phyloP scores from a whole-genome alignment of 1,140 invertebrate species.

The Planococcus citri region DNA sequence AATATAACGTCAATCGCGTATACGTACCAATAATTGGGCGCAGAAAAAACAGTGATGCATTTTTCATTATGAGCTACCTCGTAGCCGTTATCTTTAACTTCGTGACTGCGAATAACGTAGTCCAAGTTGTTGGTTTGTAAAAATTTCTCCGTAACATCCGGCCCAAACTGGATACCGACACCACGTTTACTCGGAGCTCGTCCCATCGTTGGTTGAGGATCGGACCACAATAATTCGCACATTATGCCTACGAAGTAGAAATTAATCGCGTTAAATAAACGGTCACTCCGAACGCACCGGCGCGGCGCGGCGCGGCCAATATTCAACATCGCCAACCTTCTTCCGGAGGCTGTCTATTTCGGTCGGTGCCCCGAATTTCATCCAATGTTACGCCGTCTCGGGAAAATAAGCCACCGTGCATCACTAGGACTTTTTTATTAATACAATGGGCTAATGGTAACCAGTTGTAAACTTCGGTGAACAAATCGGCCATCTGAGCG shows the following conservation, averaged over 20 bases:
- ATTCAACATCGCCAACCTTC: constrained; percentile 57
- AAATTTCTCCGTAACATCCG: constrained; percentile 87
- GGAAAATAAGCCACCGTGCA: constrained; percentile 90
- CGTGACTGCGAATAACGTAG: constrained; percentile 92
- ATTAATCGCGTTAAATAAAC: not conserved
- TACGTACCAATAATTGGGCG: constrained; percentile 97
- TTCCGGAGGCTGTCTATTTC: constrained; percentile 93
- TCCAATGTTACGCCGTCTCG: constrained; percentile 80
- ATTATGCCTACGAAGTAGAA: constrained; percentile 51
- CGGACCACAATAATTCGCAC: constrained; percentile 97
- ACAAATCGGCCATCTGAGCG: constrained; percentile 85
- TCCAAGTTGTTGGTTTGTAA: constrained; percentile 73
- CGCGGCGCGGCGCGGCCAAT: too few species aligned
- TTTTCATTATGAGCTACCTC: constrained; percentile 87
- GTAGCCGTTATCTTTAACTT: constrained; percentile 95
- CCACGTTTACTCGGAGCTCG: constrained; percentile 88
- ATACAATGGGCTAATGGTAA: constrained; percentile 91
- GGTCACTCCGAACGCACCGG: too few species aligned
- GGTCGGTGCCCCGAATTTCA: constrained; percentile 74
- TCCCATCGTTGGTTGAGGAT: constrained; percentile 81
- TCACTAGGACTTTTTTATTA: constrained; percentile 80
- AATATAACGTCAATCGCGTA: not conserved
- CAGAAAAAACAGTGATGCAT: constrained; percentile 93
- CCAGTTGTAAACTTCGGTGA: constrained; percentile 98
- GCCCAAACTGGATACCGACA: constrained; percentile 96